phyloP scores from a whole-genome alignment of 2,113 vertebrate genomes.

The Barnardius zonarius region DNA sequence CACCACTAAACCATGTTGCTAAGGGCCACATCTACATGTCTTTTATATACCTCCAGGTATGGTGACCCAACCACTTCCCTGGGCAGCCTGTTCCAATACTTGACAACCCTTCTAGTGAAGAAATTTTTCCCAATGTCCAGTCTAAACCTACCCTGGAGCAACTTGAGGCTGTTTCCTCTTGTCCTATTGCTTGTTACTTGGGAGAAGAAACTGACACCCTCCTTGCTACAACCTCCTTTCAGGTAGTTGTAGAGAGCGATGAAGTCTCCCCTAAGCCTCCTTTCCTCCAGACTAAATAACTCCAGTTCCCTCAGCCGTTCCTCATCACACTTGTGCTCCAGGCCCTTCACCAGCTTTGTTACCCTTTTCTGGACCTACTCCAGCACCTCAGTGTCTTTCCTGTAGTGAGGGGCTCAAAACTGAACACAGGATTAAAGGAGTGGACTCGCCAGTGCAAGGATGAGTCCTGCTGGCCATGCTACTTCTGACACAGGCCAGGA shows the following conservation, averaged over 20 bases:
- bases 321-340: neutral
- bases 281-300: neutral
- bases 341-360: neutral
- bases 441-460: rapidly evolving
- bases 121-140: neutral
- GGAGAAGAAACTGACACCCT: neutral
- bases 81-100: neutral
- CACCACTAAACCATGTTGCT: neutral
- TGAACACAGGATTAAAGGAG: neutral
- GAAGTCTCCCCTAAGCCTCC: neutral
- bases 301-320: neutral
- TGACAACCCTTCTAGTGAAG: neutral
- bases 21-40: neutral
- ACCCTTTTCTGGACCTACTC: rapidly evolving
- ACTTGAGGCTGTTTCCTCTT: neutral
- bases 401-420: neutral
- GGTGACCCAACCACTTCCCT: neutral
- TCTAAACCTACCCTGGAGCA: neutral
- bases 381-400: neutral
- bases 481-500: neutral
- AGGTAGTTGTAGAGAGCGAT: rapidly evolving
- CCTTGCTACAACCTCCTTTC: neutral
- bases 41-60: neutral
- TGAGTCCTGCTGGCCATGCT: neutral
- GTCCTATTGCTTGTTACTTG: neutral